Base-by-base conservation (phyloP, 1,140 invertebrate species). In the Physella acuta region DNA sequence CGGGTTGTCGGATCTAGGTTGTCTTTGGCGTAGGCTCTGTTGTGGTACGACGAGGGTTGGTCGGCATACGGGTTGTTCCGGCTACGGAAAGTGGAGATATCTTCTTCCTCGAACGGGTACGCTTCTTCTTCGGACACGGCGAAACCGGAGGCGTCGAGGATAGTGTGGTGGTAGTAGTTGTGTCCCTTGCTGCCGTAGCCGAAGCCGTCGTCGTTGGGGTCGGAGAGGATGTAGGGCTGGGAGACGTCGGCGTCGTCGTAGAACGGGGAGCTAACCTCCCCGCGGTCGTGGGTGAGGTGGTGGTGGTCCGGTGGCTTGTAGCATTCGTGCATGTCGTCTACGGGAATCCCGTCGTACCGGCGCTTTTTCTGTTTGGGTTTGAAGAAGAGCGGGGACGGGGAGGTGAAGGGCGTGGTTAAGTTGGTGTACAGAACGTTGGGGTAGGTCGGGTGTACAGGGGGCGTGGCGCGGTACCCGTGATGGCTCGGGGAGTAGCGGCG, bases 301-400 rank as follows among this genome's bases (percentile, higher is more conserved):
- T 44, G 39, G 8, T 44, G 8, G 39, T 44, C 8, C 8, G 8
- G 39, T 20, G 20, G 39, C 39, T 44, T 44, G 39, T 44, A 44
- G 8, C 8, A 11, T 8, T 44, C 39, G 8, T 8, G 20, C 39
- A 44, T 39, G 2, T 24, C 34, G 20, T 61, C 36, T 11, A 26
- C 24, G 28, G 59, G 37, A 61, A 34, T 3, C 36, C 34, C 36
- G 11, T 61, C 34, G 37, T 61, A 24, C 11, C 59, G 59, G 5
- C 36, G 26, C 37, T 24, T 61, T 24, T 61, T 61, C 4, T 61
- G 34, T 28, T 61, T 61, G 17, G n/a, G 59, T 44, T 3, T 61
- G 26, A 61, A 61, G n/a, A 44, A 61, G 1, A 61, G 39, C 1
- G 3, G 37, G 14, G 59, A 44, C 28, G 20, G 59, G 1, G 59